Evolutionary conservation across 2,888 invertebrate genomes (phyloP).

Genomic region (Cerastis rubricosa): DNA sequence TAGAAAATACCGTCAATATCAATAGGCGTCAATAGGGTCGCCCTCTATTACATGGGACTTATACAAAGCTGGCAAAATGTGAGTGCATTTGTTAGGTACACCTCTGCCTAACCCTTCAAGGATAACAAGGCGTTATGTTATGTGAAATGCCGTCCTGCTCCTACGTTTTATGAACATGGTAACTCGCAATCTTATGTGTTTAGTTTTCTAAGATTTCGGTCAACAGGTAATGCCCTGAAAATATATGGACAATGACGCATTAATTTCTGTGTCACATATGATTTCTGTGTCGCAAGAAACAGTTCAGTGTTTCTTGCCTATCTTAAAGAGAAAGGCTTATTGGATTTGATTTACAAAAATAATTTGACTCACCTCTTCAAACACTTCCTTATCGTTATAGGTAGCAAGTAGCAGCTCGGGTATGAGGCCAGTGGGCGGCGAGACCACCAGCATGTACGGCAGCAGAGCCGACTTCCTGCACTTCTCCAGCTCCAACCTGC

Average conservation of each 20-base stretch:
- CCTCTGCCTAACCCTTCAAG: too few relatives aligned
- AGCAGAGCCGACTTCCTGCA: conserved; percentile 92
- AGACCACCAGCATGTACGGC: conserved; percentile 93
- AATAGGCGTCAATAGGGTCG: too few relatives aligned
- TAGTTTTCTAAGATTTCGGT: neutral
- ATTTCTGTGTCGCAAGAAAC: neutral
- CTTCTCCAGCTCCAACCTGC: conserved; percentile 89
- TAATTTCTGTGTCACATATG: neutral
- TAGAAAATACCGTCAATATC: neutral
- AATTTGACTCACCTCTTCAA: conserved; percentile 85
- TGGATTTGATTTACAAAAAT: neutral
- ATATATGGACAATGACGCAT: neutral
- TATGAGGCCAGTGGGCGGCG: conserved; percentile 94
- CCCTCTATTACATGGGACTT: too few relatives aligned
- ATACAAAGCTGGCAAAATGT: too few relatives aligned
- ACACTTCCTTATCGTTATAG: conserved; percentile 91
- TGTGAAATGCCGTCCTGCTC: too few relatives aligned
- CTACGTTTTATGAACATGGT: neutral
- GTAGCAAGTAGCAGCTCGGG: conserved; percentile 92
- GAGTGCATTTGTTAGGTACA: too few relatives aligned
- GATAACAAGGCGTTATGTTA: too few relatives aligned
- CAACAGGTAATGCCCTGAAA: neutral
- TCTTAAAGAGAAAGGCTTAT: neutral
- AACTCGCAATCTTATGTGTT: neutral
- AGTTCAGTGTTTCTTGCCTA: neutral